Evolutionary conservation across 2,113 vertebrate species (phyloP).

Genomic region (Otis tarda): DNA sequence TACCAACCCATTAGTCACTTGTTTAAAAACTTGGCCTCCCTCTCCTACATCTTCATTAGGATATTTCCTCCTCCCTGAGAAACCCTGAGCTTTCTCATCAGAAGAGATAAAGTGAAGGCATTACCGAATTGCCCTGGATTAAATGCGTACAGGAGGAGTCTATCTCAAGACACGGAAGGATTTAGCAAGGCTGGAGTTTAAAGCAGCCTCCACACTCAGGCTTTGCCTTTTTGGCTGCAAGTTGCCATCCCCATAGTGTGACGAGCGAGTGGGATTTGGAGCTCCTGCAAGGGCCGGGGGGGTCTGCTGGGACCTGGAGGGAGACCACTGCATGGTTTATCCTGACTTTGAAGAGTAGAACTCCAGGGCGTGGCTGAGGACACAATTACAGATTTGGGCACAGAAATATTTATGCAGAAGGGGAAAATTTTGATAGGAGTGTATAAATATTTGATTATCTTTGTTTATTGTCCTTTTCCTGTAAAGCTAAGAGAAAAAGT

Average conservation of each 20-base stretch:
- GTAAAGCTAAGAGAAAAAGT: neutral
- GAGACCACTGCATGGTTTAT: neutral
- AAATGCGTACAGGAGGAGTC: neutral
- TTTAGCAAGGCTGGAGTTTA: neutral
- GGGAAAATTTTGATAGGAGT: neutral
- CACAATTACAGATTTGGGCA: neutral
- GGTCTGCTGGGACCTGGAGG: neutral
- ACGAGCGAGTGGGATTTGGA: neutral
- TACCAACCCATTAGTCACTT: neutral
- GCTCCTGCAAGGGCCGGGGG: neutral
- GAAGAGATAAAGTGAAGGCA: neutral
- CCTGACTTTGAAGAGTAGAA: neutral
- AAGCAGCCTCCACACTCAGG: neutral
- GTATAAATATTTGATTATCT: neutral
- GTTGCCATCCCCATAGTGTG: fast-evolving
- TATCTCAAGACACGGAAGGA: neutral
- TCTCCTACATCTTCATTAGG: neutral
- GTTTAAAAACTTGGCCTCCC: neutral
- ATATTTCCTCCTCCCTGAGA: neutral
- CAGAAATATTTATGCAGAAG: neutral
- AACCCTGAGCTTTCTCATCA: neutral
- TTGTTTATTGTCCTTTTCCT: neutral
- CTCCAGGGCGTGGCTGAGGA: neutral
- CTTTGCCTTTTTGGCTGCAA: neutral
- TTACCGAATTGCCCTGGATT: fast-evolving